These are phyloP conservation scores for Cliona cf. orientalis DNA, from an alignment of 37 sponge, comb jelly and placozoan species.

Conservation along the genomic window DNA sequence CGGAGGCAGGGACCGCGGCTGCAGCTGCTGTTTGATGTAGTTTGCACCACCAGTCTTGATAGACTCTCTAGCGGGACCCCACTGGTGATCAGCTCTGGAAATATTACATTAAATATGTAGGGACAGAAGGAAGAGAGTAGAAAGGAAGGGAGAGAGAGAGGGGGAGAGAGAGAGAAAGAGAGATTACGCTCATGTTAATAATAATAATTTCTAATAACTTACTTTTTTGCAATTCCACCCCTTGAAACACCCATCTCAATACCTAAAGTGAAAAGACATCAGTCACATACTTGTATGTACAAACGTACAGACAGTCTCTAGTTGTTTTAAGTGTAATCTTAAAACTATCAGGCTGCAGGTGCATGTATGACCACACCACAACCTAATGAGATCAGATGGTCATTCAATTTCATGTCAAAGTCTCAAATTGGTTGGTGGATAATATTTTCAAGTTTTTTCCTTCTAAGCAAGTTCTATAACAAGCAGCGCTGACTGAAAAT, in stretches of 20 bases:
- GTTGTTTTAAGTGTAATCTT: too few species aligned
- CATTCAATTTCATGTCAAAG: too few species aligned
- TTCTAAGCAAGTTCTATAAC: too few species aligned
- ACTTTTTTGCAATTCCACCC: constrained; percentile 25
- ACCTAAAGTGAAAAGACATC: too few species aligned
- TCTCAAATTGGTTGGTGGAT: too few species aligned
- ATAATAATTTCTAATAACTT: neutral
- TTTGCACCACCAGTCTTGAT: constrained; percentile 68
- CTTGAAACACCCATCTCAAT: neutral
- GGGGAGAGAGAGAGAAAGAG: constrained; percentile 2
- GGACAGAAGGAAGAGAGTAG: neutral
- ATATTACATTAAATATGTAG: neutral
- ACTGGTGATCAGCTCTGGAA: constrained; percentile 16
- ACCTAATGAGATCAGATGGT: too few species aligned
- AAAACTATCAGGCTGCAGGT: too few species aligned
- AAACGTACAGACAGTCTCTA: neutral
- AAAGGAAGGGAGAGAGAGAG: neutral
- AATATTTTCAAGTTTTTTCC: too few species aligned
- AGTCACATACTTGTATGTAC: neutral
- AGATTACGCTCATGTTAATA: neutral
- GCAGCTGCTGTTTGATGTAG: constrained; percentile 38
- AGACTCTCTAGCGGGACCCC: constrained; percentile 18
- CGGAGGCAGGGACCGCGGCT: constrained; percentile 20
- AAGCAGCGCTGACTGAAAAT: too few species aligned
- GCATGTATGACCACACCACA: too few species aligned